phyloP scores from a whole-genome alignment of 2,113 vertebrate species.

The Rissa tridactyla region DNA sequence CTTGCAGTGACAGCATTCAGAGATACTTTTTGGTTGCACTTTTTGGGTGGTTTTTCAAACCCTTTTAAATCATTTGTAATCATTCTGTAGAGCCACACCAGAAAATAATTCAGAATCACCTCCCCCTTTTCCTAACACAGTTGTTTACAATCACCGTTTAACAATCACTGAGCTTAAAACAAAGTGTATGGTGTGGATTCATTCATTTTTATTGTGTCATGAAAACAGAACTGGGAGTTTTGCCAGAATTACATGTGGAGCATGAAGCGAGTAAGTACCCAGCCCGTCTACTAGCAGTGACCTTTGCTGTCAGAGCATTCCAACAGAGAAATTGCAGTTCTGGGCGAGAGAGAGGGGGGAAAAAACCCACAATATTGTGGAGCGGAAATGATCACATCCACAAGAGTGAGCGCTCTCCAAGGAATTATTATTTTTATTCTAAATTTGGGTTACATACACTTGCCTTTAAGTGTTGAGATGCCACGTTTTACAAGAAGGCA shows the following conservation, averaged over 20 bases:
- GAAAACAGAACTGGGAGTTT: background rate
- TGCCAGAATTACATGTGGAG: background rate
- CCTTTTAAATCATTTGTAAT: background rate
- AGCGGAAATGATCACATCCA: background rate
- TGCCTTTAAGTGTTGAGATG: background rate
- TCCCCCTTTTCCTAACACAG: background rate
- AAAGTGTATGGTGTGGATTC: background rate
- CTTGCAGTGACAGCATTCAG: background rate
- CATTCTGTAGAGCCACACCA: background rate
- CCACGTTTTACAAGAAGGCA: background rate
- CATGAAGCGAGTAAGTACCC: background rate
- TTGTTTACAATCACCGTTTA: background rate
- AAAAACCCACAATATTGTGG: fast-evolving
- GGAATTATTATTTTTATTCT: background rate
- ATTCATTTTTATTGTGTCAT: background rate
- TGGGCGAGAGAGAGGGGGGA: background rate
- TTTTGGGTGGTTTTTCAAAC: background rate
- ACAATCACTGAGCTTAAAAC: background rate
- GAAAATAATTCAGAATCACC: background rate
- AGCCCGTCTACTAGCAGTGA: background rate
- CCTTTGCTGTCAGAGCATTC: background rate
- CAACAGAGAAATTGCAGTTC: background rate
- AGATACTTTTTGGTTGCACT: background rate
- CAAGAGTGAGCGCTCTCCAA: background rate
- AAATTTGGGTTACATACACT: background rate